These are phyloP conservation scores for Choreutis nemorana DNA, from an alignment of 2,888 invertebrate species.

Conservation along the genomic window DNA sequence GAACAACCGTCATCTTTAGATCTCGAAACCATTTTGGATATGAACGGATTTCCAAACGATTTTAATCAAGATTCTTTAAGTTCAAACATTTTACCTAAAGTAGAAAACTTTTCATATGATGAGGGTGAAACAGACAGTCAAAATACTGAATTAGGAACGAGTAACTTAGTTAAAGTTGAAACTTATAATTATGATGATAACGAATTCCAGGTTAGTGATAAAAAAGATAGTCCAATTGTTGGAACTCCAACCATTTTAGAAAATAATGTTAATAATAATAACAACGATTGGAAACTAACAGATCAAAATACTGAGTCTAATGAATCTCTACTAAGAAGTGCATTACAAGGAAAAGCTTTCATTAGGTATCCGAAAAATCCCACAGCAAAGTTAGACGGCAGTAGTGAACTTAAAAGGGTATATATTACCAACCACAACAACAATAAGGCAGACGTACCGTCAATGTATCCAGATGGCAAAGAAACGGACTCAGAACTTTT, in stretches of 20 bases:
- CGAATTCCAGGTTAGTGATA: slow-evolving; percentile 43
- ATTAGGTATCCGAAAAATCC: slow-evolving; percentile 66
- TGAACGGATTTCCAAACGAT: slow-evolving; percentile 68
- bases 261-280: slow-evolving; percentile 70
- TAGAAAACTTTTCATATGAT: slow-evolving; percentile 77
- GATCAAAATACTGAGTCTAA: slow-evolving; percentile 74
- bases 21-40: slow-evolving; percentile 82
- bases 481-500: slow-evolving; percentile 39
- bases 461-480: slow-evolving; percentile 61
- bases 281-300: slow-evolving; percentile 84
- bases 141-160: slow-evolving; percentile 73
- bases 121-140: slow-evolving; percentile 82
- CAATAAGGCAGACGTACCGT: slow-evolving; percentile 61
- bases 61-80: slow-evolving; percentile 65
- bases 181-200: slow-evolving; percentile 47
- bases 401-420: slow-evolving; percentile 43
- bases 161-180: slow-evolving; percentile 61
- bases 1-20: slow-evolving; percentile 73
- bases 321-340: slow-evolving; percentile 82
- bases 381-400: slow-evolving; percentile 43
- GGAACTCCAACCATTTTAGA: slow-evolving; percentile 63
- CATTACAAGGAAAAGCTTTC: slow-evolving; percentile 81
- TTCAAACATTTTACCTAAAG: slow-evolving; percentile 68
- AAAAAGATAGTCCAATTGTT: slow-evolving; percentile 52
- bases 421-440: slow-evolving; percentile 56